Evolutionary conservation across 2,797 vertebrate species (phyloP), one percentile per base, ranked within the genome.

Genomic region (Epinephelus malabaricus): DNA sequence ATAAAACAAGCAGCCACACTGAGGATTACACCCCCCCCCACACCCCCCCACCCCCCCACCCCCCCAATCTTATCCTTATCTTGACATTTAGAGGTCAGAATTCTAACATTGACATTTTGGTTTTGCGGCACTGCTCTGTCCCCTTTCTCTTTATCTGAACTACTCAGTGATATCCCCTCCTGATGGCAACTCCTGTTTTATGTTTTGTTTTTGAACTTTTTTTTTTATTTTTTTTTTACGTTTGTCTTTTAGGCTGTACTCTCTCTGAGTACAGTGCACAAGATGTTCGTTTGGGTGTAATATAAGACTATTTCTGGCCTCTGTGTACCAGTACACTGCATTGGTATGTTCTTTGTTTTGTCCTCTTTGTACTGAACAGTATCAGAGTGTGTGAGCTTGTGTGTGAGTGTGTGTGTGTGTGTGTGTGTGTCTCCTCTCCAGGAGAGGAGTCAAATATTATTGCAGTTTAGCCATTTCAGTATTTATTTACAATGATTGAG

Each of bases 401-500:
- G 62, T 43, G 55, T 66, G 67, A 30, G 67, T 27, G 72, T 51
- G 70, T 43, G 66, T 27, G 68, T n/a, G 67, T 65, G 68, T 69
- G 56, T 51, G 55, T 49, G 46, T 49, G 17, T 76, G 17, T 76
- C 14, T 79, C 82, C 56, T 91, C 87, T 89, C 71, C 71, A 80
- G 59, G 85, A 90, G 86, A 85, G 78, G 75, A 87, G 86, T 56
- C 87, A 92, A 90, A 90, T 89, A 90, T 94, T 88, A 59, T 95
- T 92, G 94, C 96, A 94, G 90, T 96, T 95, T 96, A 96, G 97
- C 96, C 96, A 95, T 95, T 95, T 96, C 97, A 97, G 97, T 99
- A 99, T 99, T 99, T 99, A 99, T 99, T 98, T 97, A 61, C 95
- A 95, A 95, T 95, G 94, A 96, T 96, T 95, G 95, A 98, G 96